A percentile compares a stretch with the other conserved stretches of the same genome.
Conservation (phyloP, 2,113 vertebrate species). For the Prionailurus bengalensis region DNA sequence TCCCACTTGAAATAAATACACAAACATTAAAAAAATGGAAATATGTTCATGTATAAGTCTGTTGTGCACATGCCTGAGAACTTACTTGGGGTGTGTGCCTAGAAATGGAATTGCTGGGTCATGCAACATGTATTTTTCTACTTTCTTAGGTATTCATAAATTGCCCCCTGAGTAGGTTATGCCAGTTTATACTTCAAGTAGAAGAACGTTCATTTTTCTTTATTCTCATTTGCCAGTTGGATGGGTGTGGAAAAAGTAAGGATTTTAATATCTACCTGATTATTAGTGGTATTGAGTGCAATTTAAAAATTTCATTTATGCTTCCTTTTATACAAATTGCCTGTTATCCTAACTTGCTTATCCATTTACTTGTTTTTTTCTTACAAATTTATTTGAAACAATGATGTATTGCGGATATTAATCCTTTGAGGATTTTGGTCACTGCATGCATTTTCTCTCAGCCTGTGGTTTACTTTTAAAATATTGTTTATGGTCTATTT, state of each 20-base stretch:
- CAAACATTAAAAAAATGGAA: not conserved
- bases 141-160: not conserved
- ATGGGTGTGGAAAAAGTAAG: not conserved
- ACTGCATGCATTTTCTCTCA: not conserved
- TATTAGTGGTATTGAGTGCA: not conserved
- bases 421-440: not conserved
- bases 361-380: not conserved
- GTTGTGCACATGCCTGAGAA: not conserved
- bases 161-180: not conserved
- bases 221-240: not conserved
- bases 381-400: slow-evolving; percentile 5
- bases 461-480: not conserved
- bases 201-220: not conserved
- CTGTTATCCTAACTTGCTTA: not conserved
- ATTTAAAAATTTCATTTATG: not conserved
- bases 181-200: not conserved
- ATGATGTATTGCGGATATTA: not conserved
- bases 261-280: not conserved
- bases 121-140: not conserved
- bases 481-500: not conserved
- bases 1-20: too few relatives aligned
- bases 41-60: not conserved
- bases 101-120: not conserved
- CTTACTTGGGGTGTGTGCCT: not conserved
- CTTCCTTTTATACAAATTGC: not conserved